Conservation (phyloP, 1,140 invertebrate genomes). For the Vanessa atalanta region DNA sequence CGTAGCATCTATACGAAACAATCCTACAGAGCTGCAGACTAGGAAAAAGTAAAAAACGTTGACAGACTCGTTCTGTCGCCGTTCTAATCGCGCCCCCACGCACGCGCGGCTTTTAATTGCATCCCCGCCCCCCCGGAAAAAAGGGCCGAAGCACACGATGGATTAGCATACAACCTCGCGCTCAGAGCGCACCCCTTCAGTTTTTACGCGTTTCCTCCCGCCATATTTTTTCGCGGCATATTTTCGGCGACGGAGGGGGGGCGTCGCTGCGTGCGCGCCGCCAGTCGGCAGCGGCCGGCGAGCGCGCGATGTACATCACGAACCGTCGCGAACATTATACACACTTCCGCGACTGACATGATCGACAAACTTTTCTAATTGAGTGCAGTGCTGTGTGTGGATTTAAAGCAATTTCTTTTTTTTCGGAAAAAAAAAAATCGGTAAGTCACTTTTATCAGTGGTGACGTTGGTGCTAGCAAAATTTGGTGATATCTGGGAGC, state of each 20-base stretch:
- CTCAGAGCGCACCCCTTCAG: conserved; percentile 71
- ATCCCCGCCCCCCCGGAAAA: conserved; percentile 73
- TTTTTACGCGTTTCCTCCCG: conserved; percentile 70
- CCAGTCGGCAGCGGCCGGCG: conserved; percentile 73
- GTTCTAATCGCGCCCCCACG: conserved; percentile 78
- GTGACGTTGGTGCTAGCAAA: conserved; percentile 56
- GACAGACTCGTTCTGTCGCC: conserved; percentile 72
- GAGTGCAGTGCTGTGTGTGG: conserved; percentile 64
- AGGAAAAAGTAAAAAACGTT: conserved; percentile 76
- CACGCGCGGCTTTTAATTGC: conserved; percentile 80
- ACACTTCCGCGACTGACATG: conserved; percentile 26
- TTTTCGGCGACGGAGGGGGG: conserved; percentile 48
- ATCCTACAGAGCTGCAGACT: conserved; percentile 59
- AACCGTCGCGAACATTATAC: background rate
- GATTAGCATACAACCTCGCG: conserved; percentile 77
- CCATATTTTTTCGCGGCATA: conserved; percentile 66
- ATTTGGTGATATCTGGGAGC: conserved; percentile 75
- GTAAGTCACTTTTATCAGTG: conserved; percentile 62
- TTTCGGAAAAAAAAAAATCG: conserved; percentile 41
- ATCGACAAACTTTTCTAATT: conserved; percentile 38
- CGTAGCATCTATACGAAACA: conserved; percentile 51
- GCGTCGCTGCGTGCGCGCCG: conserved; percentile 66
- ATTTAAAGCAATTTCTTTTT: conserved; percentile 42
- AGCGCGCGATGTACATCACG: conserved; percentile 61
- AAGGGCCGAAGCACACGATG: conserved; percentile 67